Conservation (phyloP, 2,797 vertebrate species). For the Enteromius viviparus region DNA sequence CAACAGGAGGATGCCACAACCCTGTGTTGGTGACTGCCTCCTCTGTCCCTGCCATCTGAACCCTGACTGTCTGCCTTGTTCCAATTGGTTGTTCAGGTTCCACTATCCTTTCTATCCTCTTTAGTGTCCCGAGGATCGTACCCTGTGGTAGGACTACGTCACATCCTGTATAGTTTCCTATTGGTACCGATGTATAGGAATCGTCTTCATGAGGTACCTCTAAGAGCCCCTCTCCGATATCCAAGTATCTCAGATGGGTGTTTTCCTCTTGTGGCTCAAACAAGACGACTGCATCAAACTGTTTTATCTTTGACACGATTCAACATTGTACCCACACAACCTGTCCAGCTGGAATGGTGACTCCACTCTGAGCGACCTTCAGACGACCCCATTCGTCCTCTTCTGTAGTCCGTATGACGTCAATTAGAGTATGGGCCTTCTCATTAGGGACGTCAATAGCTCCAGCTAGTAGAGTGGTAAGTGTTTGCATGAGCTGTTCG, state of each 20-base stretch:
- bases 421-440: slow-evolving; percentile 2
- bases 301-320: not conserved
- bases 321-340: slow-evolving; percentile 32
- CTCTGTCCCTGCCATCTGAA: not conserved
- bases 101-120: not conserved
- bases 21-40: not conserved
- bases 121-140: not conserved
- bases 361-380: too few species aligned
- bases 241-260: too few species aligned
- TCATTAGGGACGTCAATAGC: slow-evolving; percentile 16
- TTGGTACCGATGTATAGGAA: too few species aligned
- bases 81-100: not conserved
- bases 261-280: slow-evolving; percentile 14
- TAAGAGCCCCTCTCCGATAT: too few species aligned
- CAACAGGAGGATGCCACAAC: not conserved
- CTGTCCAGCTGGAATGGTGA: too few species aligned
- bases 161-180: too few species aligned
- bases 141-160: not conserved
- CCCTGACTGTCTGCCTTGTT: not conserved
- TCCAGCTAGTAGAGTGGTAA: not conserved
- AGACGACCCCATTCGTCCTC: too few species aligned
- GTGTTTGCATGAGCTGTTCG: not conserved
- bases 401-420: too few species aligned
- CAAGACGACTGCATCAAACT: not conserved
- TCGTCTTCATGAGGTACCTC: too few species aligned